Base-by-base conservation (phyloP, 2,888 invertebrate genomes). In the Leucania comma region DNA sequence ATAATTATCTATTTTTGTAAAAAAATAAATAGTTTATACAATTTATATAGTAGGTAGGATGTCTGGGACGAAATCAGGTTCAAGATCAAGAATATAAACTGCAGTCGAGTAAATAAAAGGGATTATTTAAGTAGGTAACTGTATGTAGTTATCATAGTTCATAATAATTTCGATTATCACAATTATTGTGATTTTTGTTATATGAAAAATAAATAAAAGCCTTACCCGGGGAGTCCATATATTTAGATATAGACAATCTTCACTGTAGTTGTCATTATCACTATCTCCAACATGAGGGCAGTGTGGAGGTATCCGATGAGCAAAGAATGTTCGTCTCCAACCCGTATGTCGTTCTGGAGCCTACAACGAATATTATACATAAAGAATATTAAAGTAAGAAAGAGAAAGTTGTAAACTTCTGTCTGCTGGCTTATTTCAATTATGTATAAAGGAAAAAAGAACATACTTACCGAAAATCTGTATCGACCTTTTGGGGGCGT, bases 221-320 rank as follows among this genome's bases (percentile, higher is more conserved):
- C 87, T 81, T 85, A 97, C 97, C 96, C 97, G 97, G 58, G 99
- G 98, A 3, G 98, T 97, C 98, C 99, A 99, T 78, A 99, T 97
- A 89, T 99, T 99, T 62, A 99, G 93, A 89, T 97, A 98, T n/a
- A 99, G 96, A 88, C 99, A 99, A 92, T 99, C 98, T 95, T 98
- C 98, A 76, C 94, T 96, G 88, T 85, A 91, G 84, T 87, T 93
- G 48, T 90, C 90, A 53, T 85, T 90, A 67, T 85, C 89, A 60
- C 87, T 85, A 71, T 90, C 91, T 50, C 78, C 89, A 59, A 96
- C 90, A 89, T 98, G 97, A 0, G 97, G 97, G 88, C 98, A 98
- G 38, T 97, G 96, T n/a, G 97, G 96, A 63, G 97, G 97, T 90
- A 97, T 97, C 78, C 97, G 97, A 85, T 97, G 97, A 46, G 98